Conservation (phyloP, 2,797 vertebrate species). For the Glyptemys insculpta region DNA sequence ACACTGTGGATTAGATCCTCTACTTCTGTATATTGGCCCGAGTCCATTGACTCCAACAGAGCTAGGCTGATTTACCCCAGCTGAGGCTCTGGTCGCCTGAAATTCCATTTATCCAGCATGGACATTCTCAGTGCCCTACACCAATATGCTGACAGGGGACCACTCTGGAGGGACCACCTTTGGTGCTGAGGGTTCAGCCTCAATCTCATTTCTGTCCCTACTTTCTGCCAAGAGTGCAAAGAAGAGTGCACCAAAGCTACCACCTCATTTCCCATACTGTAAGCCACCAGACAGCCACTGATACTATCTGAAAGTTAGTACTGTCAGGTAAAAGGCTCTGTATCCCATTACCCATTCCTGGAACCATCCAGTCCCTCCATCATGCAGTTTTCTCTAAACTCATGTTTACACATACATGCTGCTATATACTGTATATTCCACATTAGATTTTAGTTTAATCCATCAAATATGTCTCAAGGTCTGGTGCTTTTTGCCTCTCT, state of each 20-base stretch:
- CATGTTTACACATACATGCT: not conserved
- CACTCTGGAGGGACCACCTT: not conserved
- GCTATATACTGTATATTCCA: constrained; percentile 49
- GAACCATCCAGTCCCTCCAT: not conserved
- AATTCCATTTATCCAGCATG: not conserved
- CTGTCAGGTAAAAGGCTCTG: not conserved
- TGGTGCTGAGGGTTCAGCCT: not conserved
- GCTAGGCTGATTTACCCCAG: not conserved
- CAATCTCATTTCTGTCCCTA: not conserved
- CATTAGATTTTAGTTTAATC: constrained; percentile 64
- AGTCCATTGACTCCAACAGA: not conserved
- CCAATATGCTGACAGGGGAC: not conserved
- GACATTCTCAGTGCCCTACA: not conserved
- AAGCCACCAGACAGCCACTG: not conserved
- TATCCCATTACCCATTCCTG: constrained; percentile 9
- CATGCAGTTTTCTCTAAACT: constrained; percentile 14
- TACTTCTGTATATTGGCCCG: not conserved
- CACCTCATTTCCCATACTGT: not conserved
- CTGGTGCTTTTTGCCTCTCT: not conserved
- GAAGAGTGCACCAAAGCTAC: not conserved
- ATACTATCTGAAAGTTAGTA: not conserved
- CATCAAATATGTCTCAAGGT: constrained; percentile 34
- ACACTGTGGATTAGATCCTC: not conserved
- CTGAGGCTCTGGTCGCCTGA: not conserved
- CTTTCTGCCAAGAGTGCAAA: not conserved